Conservation (phyloP, 2,113 vertebrate species). For the Tetraodon nigroviridis region DNA sequence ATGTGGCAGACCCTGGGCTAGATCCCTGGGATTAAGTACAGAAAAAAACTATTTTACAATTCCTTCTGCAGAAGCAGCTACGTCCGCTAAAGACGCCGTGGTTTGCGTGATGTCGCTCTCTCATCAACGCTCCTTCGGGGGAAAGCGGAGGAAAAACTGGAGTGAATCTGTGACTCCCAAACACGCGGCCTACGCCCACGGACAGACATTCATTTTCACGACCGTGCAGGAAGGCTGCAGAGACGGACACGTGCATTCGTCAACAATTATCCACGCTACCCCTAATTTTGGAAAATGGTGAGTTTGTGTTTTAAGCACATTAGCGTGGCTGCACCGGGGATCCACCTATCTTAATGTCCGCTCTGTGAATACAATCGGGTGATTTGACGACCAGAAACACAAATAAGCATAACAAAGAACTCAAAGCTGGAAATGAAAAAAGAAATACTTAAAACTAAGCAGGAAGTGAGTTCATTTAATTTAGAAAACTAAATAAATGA, state of each 20-base stretch:
- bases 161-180: conserved; percentile 31
- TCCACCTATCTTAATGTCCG: not conserved
- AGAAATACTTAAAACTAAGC: not conserved
- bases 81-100: too few relatives aligned
- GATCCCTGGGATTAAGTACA: too few relatives aligned
- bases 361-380: not conserved
- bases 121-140: conserved; percentile 19
- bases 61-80: too few relatives aligned
- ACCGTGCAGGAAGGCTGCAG: not conserved
- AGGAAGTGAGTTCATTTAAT: too few relatives aligned
- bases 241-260: not conserved
- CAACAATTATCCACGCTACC: conserved; percentile 5
- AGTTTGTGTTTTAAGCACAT: conserved; percentile 3
- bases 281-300: not conserved
- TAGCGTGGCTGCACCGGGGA: not conserved
- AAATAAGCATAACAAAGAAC: not conserved
- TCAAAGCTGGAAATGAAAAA: not conserved
- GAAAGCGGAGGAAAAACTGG: conserved; percentile 33
- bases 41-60: too few relatives aligned
- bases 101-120: not conserved
- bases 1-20: too few relatives aligned
- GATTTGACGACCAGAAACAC: not conserved
- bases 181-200: conserved; percentile 24
- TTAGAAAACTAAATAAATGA: too few relatives aligned
- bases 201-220: conserved; percentile 32